Conservation (phyloP, 53 echinoderm and acorn worm species). For the Holothuria scabra region DNA sequence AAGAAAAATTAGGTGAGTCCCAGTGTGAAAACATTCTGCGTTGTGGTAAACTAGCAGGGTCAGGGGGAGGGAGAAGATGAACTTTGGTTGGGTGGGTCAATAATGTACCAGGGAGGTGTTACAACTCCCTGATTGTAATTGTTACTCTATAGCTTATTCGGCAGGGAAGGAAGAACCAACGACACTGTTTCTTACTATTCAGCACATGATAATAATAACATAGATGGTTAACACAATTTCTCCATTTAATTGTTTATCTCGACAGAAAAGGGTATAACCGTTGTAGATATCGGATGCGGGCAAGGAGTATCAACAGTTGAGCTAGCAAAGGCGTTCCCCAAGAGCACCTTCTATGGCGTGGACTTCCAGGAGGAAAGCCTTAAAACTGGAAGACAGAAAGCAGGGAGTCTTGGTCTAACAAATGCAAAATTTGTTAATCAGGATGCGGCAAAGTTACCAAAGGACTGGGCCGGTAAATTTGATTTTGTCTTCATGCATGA, state of each 20-base stretch:
- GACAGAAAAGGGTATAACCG: slow-evolving; percentile 2
- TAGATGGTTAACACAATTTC: no score
- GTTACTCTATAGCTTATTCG: no score
- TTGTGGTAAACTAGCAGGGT: no score
- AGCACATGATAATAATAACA: no score
- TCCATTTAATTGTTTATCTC: not conserved
- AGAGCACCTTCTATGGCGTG: slow-evolving; percentile 2
- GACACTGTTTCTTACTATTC: no score
- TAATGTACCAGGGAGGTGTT: no score
- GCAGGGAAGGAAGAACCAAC: no score
- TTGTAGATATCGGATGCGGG: slow-evolving; percentile 3
- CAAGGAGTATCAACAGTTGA: not conserved
- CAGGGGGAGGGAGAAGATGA: no score
- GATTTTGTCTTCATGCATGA: slow-evolving; percentile 1
- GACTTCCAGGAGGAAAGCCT: slow-evolving; percentile 1
- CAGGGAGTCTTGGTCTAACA: not conserved
- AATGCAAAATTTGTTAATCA: not conserved
- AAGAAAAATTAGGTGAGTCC: not conserved
- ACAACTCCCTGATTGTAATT: no score
- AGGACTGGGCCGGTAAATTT: not conserved
- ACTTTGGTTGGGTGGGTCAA: no score
- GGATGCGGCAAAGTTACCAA: not conserved
- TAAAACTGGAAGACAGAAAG: slow-evolving; percentile 5
- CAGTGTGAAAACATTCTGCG: no score
- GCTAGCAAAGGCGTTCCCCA: slow-evolving; percentile 8